A percentile compares a stretch with the other conserved stretches of the same genome.
Evolutionary conservation across 2,888 invertebrate species (phyloP).

Genomic region (Stenotaenia linearis): DNA sequence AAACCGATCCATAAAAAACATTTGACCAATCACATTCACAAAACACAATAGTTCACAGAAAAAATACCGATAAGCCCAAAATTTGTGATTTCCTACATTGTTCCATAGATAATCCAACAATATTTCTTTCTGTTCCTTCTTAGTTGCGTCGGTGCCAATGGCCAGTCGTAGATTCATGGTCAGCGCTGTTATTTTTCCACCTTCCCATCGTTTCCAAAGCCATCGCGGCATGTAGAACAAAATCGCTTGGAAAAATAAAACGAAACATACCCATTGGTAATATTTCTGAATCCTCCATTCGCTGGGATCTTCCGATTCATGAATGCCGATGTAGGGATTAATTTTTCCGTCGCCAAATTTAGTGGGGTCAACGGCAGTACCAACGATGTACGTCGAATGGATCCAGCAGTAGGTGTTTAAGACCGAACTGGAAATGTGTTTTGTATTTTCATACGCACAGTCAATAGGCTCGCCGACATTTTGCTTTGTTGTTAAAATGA

Average conservation of each 20-base stretch:
- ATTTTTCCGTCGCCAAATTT: constrained; percentile 72
- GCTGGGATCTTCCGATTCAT: constrained; percentile 42
- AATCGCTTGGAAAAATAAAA: constrained; percentile 93
- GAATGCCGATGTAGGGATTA: constrained; percentile 64
- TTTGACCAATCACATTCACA: constrained; percentile 87
- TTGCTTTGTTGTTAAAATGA: constrained; percentile 56
- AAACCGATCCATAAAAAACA: constrained; percentile 91
- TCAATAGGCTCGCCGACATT: constrained; percentile 93
- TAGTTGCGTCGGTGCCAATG: constrained; percentile 86
- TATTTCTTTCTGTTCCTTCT: constrained; percentile 89
- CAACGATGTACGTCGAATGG: constrained; percentile 85
- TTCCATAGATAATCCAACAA: constrained; percentile 89
- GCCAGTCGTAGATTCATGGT: constrained; percentile 95
- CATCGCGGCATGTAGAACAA: constrained; percentile 90
- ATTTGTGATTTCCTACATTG: constrained; percentile 85
- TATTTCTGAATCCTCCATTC: constrained; percentile 54
- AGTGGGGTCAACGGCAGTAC: constrained; percentile 68
- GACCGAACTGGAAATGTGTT: constrained; percentile 60
- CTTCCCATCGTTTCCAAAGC: constrained; percentile 96
- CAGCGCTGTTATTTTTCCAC: constrained; percentile 87
- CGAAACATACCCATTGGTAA: constrained; percentile 97
- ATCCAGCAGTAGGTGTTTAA: constrained; percentile 94
- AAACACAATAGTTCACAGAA: constrained; percentile 83
- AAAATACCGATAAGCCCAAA: constrained; percentile 94
- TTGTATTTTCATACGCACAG: constrained; percentile 77